Conservation (phyloP, 2,113 vertebrate genomes). For the Coptodon rendalli region DNA sequence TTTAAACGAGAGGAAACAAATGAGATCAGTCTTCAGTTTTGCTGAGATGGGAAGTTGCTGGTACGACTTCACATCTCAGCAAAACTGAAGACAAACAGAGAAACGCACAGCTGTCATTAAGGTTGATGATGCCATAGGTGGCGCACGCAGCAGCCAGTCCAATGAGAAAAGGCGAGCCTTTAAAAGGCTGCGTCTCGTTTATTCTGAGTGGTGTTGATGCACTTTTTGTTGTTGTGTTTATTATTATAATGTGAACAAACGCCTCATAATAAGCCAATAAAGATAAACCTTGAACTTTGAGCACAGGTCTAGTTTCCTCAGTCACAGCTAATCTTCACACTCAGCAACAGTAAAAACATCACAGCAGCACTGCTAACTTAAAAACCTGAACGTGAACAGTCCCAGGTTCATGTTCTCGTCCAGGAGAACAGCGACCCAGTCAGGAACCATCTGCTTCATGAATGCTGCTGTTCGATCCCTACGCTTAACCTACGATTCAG, state of each 20-base stretch:
- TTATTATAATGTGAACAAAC: not conserved
- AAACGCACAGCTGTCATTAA: rapidly evolving
- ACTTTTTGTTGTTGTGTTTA: rapidly evolving
- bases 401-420: not conserved
- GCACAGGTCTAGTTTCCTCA: not conserved
- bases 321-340: not conserved
- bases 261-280: not conserved
- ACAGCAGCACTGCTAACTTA: not conserved
- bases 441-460: not conserved
- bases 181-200: not conserved
- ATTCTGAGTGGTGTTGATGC: not conserved
- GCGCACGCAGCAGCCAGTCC: not conserved
- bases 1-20: not conserved
- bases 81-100: too few species aligned
- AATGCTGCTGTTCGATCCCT: not conserved
- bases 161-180: not conserved
- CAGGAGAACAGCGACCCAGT: not conserved
- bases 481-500: not conserved
- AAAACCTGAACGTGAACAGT: not conserved
- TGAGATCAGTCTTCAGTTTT: rapidly evolving
- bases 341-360: not conserved
- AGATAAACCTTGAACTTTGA: not conserved
- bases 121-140: not conserved
- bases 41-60: not conserved
- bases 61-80: too few species aligned